Base-by-base conservation (phyloP, 2,888 invertebrate genomes). In the Platerodrilus igneus region DNA sequence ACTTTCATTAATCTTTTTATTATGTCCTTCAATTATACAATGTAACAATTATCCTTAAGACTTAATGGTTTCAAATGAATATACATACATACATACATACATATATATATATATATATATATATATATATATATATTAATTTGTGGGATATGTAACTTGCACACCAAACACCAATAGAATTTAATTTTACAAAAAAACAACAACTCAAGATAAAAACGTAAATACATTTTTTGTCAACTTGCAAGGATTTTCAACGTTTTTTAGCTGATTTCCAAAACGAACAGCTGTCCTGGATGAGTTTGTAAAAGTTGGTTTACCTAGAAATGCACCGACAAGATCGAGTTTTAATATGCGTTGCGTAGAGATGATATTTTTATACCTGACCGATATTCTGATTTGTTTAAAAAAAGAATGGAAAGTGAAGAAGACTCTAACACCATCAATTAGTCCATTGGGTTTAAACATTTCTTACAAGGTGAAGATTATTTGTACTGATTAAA, bases 141-240 rank as follows among this genome's bases (percentile, higher is more conserved):
- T n/a, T n/a, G n/a, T n/a, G n/a, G n/a, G n/a, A n/a, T n/a, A n/a
- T n/a, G n/a, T n/a, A n/a, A n/a, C n/a, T n/a, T n/a, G n/a, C n/a
- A n/a, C n/a, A n/a, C n/a, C n/a, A n/a, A n/a, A n/a, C n/a, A n/a
- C 21, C 46, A 48, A 36, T 17, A 48, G 2, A 45, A 47, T 35
- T 27, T 37, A 25, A 38, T 50, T 10, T 33, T 44, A 10, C 7
- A 37, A 27, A 6, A 20, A 15, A 25, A 28, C 5, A 19, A 5
- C 19, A 6, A 6, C 5, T 19, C 19, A 19, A 19, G 5, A 6
- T 6, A 19, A 19, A 6, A 5, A 6, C 5, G 5, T 8, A 5
- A 8, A 19, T 6, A 6, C 5, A n/a, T 19, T 19, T 19, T 19
- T 19, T 19, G 19, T 8, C 5, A 19, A 19, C 8, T 8, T 19